Evolutionary conservation across 2,888 invertebrate species (phyloP).

Genomic region (Megastigmus dorsalis): DNA sequence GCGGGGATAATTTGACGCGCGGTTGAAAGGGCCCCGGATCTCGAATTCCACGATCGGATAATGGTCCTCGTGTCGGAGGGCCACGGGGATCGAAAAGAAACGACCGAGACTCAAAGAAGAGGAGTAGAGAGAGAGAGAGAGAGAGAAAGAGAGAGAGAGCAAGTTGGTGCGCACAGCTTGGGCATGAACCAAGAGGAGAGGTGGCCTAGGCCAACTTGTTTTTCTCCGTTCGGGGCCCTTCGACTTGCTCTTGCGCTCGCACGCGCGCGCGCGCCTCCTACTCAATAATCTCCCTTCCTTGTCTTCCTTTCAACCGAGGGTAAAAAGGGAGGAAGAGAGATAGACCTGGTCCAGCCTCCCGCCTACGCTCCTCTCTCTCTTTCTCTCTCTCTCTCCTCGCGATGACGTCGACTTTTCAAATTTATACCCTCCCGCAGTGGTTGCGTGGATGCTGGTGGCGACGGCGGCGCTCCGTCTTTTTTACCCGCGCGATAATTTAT

Average conservation of each 20-base stretch:
- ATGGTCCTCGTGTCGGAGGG: conserved; percentile 59
- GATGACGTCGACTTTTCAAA: conserved; percentile 53
- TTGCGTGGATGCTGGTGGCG: too few relatives aligned
- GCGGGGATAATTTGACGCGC: conserved; percentile 71
- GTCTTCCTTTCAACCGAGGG: conserved; percentile 10
- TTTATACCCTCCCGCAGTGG: conserved; percentile 41
- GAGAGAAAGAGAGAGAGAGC: not conserved
- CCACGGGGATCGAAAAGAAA: not conserved
- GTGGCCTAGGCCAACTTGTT: conserved; percentile 25
- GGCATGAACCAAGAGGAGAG: not conserved
- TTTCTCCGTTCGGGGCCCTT: conserved; percentile 20
- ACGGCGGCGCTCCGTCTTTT: too few relatives aligned
- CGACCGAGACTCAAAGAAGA: conserved; percentile 1
- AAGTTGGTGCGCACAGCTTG: not conserved
- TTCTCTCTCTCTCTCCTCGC: too few relatives aligned
- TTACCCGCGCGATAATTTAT: conserved; percentile 53
- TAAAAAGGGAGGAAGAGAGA: conserved; percentile 22
- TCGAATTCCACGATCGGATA: conserved; percentile 71
- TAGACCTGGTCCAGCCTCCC: conserved; percentile 41
- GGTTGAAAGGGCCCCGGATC: conserved; percentile 70
- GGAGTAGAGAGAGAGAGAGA: not conserved
- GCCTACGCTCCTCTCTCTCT: conserved; percentile 55
- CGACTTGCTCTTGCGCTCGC: too few relatives aligned
- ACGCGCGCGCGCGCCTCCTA: conserved; percentile 24
- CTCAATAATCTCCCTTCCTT: conserved; percentile 29